phyloP scores from a whole-genome alignment of 2,888 invertebrate genomes.

The Hyposoter dolosus region DNA sequence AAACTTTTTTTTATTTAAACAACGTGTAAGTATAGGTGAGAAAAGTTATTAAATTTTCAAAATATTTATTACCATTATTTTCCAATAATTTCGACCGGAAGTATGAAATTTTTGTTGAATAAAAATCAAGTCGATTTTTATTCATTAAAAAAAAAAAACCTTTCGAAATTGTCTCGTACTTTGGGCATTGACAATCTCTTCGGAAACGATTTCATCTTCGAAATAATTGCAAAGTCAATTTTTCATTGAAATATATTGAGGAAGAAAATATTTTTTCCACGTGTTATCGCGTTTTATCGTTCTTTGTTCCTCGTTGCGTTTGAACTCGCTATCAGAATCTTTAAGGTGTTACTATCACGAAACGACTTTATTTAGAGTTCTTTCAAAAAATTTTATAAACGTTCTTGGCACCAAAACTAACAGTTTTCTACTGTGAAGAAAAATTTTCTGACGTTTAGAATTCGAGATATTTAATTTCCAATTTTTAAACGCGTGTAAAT shows the following conservation, averaged over 20 bases:
- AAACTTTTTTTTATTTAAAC: neutral
- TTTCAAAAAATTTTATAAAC: no score
- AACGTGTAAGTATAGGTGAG: conserved; percentile 24
- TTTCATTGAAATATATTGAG: neutral
- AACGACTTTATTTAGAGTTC: no score
- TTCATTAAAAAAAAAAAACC: neutral
- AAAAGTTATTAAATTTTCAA: neutral
- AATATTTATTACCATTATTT: neutral
- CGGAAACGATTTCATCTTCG: neutral
- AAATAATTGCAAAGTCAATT: neutral
- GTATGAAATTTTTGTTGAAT: neutral
- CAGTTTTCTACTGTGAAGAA: no score
- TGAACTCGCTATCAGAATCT: neutral
- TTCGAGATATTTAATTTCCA: no score
- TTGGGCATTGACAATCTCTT: neutral
- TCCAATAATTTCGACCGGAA: neutral
- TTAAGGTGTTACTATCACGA: no score
- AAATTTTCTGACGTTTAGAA: no score
- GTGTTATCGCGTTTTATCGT: neutral
- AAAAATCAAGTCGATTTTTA: neutral
- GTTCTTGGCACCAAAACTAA: no score
- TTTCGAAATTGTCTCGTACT: neutral
- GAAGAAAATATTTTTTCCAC: neutral
- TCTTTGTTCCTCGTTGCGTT: neutral
- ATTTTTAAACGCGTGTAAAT: no score